Evolutionary conservation across 2,113 vertebrate genomes (phyloP), one percentile per base, ranked within the genome.

Genomic region (Helogale parvula): DNA sequence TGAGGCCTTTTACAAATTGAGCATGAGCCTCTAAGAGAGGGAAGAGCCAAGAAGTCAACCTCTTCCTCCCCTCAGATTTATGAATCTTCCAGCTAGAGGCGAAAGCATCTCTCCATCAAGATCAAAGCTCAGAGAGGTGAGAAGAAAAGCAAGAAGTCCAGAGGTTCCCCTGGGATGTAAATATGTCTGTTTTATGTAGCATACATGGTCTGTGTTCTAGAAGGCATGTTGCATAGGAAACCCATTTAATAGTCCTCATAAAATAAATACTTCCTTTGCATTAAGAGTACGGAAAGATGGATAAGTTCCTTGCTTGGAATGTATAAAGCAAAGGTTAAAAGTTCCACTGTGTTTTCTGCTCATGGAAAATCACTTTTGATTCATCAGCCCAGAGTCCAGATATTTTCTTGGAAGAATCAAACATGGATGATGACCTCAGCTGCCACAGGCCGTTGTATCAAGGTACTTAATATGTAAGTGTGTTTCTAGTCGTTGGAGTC

Each of bases 181-280:
- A 45, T 41, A 87, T 81, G 94, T 95, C 98, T 98, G 98, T 85
- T 98, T 98, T 97, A 97, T 98, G 91, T 98, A 97, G 97, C 83
- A 92, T 97, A 80, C 57, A 19, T 97, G 82, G 91, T 47, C 93
- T 98, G 86, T 87, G 63, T 93, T 95, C 97, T 97, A 95, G 82
- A 94, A 81, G 94, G 91, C 35, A 65, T 82, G 0, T n/a, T 84
- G 82, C 93, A 72, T 97, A 97, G 95, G 63, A 97, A 98, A 94
- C 88, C 57, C 88, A 95, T 52, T 97, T 97, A 97, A 97, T 95
- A 89, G 94, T 96, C 77, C 88, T 84, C 94, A 90, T 98, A 98
- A 98, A 98, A 97, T 96, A 98, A 98, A 97, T 97, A 97, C 97
- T 97, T 98, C 83, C 94, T 97, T 96, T 98, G 88, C 93, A 93